These are phyloP conservation scores for Callospermophilus lateralis DNA, from an alignment of 2,113 vertebrate species.

Conservation along the genomic window DNA sequence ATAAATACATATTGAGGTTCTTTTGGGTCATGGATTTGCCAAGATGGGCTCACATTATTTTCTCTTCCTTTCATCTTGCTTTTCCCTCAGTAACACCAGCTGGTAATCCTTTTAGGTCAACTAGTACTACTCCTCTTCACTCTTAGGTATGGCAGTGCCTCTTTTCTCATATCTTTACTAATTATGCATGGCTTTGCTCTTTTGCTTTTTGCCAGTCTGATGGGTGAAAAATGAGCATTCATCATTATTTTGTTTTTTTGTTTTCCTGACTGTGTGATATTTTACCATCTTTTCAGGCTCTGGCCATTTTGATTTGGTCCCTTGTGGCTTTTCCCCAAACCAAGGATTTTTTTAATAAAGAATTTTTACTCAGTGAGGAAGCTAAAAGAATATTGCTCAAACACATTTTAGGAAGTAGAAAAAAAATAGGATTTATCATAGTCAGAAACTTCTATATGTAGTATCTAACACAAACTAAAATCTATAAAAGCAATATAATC, in stretches of 20 bases:
- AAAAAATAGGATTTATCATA: slow-evolving; percentile 12
- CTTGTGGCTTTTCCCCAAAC: neutral
- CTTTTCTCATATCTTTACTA: neutral
- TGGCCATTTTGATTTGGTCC: neutral
- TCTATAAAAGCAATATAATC: neutral
- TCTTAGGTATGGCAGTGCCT: neutral
- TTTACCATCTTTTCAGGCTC: neutral
- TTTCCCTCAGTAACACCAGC: neutral
- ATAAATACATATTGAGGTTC: neutral
- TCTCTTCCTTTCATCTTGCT: neutral
- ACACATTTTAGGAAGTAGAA: neutral
- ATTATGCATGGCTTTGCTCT: neutral
- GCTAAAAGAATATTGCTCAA: neutral
- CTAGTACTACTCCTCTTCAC: neutral
- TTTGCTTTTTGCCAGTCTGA: neutral
- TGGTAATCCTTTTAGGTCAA: neutral
- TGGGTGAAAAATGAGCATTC: neutral
- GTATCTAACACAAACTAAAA: neutral
- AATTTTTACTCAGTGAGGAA: neutral
- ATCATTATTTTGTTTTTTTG: slow-evolving; percentile 17
- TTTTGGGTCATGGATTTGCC: neutral
- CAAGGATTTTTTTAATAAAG: neutral
- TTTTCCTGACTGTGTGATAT: neutral
- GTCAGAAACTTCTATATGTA: neutral
- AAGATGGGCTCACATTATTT: neutral